A percentile compares a stretch with the other conserved stretches of the same genome.
Evolutionary conservation across 1,140 invertebrate genomes (phyloP).

Genomic region (Harlomillsia oculata): DNA sequence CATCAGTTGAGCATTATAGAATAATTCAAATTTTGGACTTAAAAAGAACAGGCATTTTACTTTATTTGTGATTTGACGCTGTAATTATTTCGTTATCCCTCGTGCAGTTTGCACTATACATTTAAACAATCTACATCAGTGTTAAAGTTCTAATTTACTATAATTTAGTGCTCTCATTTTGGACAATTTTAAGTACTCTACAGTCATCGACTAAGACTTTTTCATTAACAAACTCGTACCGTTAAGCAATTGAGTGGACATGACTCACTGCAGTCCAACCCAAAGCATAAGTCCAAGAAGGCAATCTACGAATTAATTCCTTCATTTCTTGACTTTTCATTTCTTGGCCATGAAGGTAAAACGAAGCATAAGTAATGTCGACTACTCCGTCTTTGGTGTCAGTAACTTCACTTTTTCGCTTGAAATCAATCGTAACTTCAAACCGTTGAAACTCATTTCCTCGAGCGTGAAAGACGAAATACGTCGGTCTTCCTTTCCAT

Average conservation of each 20-base stretch:
- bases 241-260: conserved; percentile 13
- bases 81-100: too few relatives aligned
- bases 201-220: too few relatives aligned
- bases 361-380: conserved; percentile 40
- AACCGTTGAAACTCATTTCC: conserved; percentile 35
- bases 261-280: conserved; percentile 30
- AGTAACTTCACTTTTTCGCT: background rate
- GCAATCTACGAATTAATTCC: conserved; percentile 31
- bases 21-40: too few relatives aligned
- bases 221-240: background rate
- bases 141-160: too few relatives aligned
- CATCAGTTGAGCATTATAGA: too few relatives aligned
- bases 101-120: too few relatives aligned
- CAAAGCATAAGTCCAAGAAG: conserved; percentile 34
- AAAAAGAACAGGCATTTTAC: too few relatives aligned
- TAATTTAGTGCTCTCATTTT: too few relatives aligned
- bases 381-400: conserved; percentile 16
- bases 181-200: too few relatives aligned
- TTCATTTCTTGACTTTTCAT: conserved; percentile 35
- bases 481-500: conserved; percentile 37
- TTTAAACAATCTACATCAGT: too few relatives aligned
- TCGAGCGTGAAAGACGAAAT: conserved; percentile 39
- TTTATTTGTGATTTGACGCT: too few relatives aligned
- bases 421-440: conserved; percentile 35
- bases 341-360: conserved; percentile 40